Evolutionary conservation across 2,888 invertebrate genomes (phyloP).

Genomic region (Sycophila texana): DNA sequence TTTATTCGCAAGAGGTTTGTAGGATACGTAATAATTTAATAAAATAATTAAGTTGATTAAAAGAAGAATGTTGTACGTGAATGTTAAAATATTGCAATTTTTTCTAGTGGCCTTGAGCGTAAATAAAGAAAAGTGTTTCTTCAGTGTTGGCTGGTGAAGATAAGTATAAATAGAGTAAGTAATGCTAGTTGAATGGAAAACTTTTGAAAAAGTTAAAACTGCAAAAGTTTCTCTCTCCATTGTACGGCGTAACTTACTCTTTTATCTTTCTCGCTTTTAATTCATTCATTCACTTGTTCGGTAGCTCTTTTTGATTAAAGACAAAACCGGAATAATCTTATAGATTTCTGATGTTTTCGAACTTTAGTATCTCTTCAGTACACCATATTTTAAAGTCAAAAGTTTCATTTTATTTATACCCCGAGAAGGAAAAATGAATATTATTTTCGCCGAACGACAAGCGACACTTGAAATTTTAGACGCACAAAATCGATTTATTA

Average conservation of each 20-base stretch:
- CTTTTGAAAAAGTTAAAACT: conserved; percentile 51
- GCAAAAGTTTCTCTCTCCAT: conserved; percentile 40
- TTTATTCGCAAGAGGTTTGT: too few relatives aligned
- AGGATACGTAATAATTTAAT: too few relatives aligned
- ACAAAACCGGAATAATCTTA: neutral
- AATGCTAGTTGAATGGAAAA: conserved; percentile 50
- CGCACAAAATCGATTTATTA: too few relatives aligned
- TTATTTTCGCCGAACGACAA: too few relatives aligned
- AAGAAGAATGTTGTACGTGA: neutral
- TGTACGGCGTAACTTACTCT: neutral
- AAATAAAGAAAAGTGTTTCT: conserved; percentile 35
- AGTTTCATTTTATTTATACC: too few relatives aligned
- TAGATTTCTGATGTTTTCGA: neutral
- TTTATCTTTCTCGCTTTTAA: neutral
- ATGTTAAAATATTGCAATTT: conserved; percentile 18
- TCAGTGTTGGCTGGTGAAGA: conserved; percentile 36
- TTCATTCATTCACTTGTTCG: conserved; percentile 48
- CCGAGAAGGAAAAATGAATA: too few relatives aligned
- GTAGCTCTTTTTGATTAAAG: conserved; percentile 26
- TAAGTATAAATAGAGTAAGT: conserved; percentile 54
- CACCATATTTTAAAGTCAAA: too few relatives aligned
- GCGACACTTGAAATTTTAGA: too few relatives aligned
- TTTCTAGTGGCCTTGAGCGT: conserved; percentile 14
- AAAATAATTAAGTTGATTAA: too few relatives aligned
- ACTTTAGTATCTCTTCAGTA: neutral